Base-by-base conservation (phyloP, 2,888 invertebrate species). In the Allophyes oxyacanthae region DNA sequence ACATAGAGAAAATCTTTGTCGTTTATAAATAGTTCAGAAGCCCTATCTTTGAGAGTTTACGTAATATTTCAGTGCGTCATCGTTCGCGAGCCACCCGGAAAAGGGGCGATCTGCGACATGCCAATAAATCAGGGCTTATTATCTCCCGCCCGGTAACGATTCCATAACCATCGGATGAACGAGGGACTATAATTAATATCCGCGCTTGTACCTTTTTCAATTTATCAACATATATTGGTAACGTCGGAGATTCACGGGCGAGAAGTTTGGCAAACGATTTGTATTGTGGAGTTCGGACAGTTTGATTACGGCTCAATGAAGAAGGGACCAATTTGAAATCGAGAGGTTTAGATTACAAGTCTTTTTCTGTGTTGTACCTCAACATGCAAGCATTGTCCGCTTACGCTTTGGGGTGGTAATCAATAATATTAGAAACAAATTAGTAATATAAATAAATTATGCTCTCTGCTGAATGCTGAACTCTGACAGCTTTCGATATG, bases 181-280 rank as follows among this genome's bases (percentile, higher is more conserved):
- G 67, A 64, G 54, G 49, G 67, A 61, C 72, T 78, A 74, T 84
- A 86, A 87, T 88, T 86, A 86, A 84, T 84, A 82, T 78, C 78
- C 67, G 72, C 70, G 74, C 73, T 77, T 68, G 75, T 77, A 75
- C 67, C 77, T 80, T 78, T 82, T 83, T 81, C 83, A 83, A 87
- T 88, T 86, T 83, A 84, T 88, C 85, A 85, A 73, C 59, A 58
- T 71, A 59, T 72, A 64, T 68, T 72, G 74, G 66, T 64, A 67
- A 61, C 55, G 34, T 44, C 25, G 42, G 56, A 41, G 60, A 70
- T 61, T 64, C 55, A 75, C 75, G 28, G 52, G 1, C 37, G 15
- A 3, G 6, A 28, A 62, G 62, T 59, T 61, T 57, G 61, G 40
- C 51, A 49, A 68, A 52, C 73, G 10, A 9, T n/a, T 20, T 20